Base-by-base conservation (phyloP, 2,888 invertebrate genomes). In the Philopedon plagiatum region DNA sequence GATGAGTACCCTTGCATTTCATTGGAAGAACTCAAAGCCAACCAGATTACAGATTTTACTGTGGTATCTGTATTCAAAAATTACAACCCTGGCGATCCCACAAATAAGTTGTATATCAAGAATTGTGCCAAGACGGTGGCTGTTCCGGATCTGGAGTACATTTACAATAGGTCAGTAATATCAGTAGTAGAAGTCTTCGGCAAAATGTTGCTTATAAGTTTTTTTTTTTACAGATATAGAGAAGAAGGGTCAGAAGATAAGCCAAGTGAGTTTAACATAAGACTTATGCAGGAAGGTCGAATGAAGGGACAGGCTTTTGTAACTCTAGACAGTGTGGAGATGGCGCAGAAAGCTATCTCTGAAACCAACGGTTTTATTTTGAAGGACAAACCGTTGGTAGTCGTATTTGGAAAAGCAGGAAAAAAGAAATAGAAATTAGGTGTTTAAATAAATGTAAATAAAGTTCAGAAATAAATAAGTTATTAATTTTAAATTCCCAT, bases 291-390 rank as follows among this genome's bases (percentile, higher is more conserved):
- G 82, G 95, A 96, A 84, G 98, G 98, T 0, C 89, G 96, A 81
- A 97, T 98, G 97, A 98, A 97, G 85, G 97, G 97, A 0, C 98
- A 98, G 86, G 97, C 96, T 0, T 98, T 98, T 88, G 89, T 98
- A 0, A 95, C 95, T 0, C 88, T 96, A 64, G 93, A 94, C 62
- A 90, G 88, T 79, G 87, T 91, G 11, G 87, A 87, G 54, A 86
- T 89, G 79, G 94, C 95, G 0, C 90, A 92, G 80, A 86, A 87
- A 75, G 97, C 97, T 8, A 83, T 97, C 0, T 87, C 89, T 78
- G 94, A 95, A 84, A 96, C 96, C 1, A 96, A 97, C 86, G 97
- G 96, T 0, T 95, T 90, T 83, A 89, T 96, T 78, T 86, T 97
- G 63, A 93, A 94, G 80, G 93, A 93, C 70, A 96, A 94, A 85